phyloP scores from a whole-genome alignment of 1,140 invertebrate genomes.

The Neodiprion lecontei region DNA sequence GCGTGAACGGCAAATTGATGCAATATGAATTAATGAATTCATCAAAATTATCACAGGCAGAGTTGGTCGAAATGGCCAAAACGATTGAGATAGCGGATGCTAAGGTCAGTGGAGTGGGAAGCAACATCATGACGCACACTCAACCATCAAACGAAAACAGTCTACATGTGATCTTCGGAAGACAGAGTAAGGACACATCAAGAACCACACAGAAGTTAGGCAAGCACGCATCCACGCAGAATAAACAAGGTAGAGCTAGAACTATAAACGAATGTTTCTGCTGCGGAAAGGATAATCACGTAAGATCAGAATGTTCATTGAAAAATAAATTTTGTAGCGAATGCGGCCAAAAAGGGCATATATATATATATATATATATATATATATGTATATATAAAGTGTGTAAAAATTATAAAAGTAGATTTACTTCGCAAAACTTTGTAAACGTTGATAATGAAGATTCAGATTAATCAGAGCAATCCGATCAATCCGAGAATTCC shows the following conservation, averaged over 20 bases:
- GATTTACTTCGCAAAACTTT: not conserved
- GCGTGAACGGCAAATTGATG: not conserved
- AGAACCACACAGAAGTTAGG: not conserved
- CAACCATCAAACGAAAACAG: not conserved
- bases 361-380: not conserved
- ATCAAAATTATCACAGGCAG: not conserved
- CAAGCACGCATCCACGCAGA: not conserved
- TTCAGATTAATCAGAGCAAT: not conserved
- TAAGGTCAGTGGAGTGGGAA: not conserved
- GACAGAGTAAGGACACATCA: not conserved
- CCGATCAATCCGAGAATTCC: not conserved
- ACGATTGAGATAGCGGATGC: constrained; percentile 13
- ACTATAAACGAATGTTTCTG: not conserved
- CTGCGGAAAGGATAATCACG: not conserved
- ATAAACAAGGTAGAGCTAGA: not conserved
- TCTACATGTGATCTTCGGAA: not conserved
- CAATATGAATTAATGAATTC: constrained; percentile 13
- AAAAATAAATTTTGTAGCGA: not conserved
- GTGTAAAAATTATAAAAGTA: not conserved
- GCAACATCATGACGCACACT: not conserved
- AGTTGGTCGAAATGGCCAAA: constrained; percentile 11
- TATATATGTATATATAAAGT: not conserved
- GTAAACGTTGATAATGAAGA: constrained; percentile 1
- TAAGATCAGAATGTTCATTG: constrained; percentile 3
- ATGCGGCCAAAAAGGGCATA: constrained; percentile 2